Evolutionary conservation across 1,140 invertebrate genomes (phyloP).

Genomic region (Drosophila sproati): DNA sequence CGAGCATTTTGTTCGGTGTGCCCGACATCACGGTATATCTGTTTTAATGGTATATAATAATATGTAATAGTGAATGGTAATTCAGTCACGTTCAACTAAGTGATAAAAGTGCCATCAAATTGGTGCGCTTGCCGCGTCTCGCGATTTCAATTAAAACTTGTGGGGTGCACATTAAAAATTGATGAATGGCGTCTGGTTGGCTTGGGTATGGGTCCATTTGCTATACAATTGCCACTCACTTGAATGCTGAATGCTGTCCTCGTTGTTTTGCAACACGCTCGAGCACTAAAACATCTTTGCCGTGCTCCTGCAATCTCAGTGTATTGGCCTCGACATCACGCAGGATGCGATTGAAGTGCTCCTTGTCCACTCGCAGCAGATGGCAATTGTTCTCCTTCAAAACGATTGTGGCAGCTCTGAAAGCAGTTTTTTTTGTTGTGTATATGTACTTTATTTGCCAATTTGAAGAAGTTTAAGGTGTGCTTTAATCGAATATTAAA

Average conservation of each 20-base stretch:
- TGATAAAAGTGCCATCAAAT: constrained; percentile 47
- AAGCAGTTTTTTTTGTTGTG: constrained; percentile 35
- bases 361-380: constrained; percentile 94
- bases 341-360: constrained; percentile 94
- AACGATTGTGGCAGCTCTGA: constrained; percentile 93
- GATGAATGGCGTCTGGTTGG: background rate
- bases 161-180: constrained; percentile 19
- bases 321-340: constrained; percentile 95
- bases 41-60: constrained; percentile 17
- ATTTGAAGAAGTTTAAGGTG: background rate
- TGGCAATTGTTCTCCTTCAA: constrained; percentile 94
- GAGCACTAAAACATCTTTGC: constrained; percentile 93
- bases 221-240: constrained; percentile 67
- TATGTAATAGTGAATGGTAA: constrained; percentile 11
- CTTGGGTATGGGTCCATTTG: background rate
- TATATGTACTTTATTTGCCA: background rate
- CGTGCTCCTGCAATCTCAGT: constrained; percentile 94
- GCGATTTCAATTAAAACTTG: constrained; percentile 46
- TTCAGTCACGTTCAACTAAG: constrained; percentile 35
- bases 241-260: constrained; percentile 84
- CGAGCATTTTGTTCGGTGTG: constrained; percentile 94
- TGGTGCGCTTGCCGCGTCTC: constrained; percentile 5
- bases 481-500: constrained; percentile 13
- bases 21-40: constrained; percentile 96
- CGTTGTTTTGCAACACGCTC: constrained; percentile 88